Percentiles rank a stretch among this genome's conserved stretches.
Evolutionary conservation across 2,113 vertebrate species (phyloP).

Genomic region (Ailurus styani): DNA sequence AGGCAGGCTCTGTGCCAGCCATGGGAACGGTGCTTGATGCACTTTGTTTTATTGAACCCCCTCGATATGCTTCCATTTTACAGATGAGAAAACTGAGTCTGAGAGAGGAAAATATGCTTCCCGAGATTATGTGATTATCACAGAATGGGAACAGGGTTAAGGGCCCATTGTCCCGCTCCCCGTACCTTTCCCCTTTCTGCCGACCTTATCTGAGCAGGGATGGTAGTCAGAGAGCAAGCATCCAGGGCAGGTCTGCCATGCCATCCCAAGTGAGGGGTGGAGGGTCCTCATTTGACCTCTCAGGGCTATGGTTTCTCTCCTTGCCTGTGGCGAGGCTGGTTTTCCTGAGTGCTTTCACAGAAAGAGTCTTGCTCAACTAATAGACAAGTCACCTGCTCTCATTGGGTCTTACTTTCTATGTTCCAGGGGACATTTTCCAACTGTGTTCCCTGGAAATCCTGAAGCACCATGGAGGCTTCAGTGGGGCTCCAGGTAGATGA

Average conservation of each 20-base stretch:
- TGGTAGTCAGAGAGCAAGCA: background rate
- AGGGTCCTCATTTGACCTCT: background rate
- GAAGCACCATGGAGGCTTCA: background rate
- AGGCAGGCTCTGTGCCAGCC: background rate
- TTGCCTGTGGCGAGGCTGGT: background rate
- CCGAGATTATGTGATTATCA: rapidly evolving
- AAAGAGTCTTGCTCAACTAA: background rate
- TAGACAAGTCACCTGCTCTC: too few relatives aligned
- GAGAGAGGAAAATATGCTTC: rapidly evolving
- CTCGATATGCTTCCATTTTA: background rate
- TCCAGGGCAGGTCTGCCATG: background rate
- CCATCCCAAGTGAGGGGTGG: too few relatives aligned
- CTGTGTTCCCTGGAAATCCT: background rate
- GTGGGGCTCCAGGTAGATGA: background rate
- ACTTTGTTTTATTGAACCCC: rapidly evolving
- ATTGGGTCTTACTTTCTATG: background rate
- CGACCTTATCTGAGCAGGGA: rapidly evolving
- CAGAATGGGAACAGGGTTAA: too few relatives aligned
- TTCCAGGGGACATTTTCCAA: background rate
- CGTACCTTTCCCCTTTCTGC: background rate
- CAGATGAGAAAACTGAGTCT: background rate
- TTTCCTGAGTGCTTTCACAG: background rate
- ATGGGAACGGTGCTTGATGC: rapidly evolving
- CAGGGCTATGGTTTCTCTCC: background rate
- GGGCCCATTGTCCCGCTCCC: rapidly evolving